Base-by-base conservation (phyloP, 1,140 invertebrate species). In the Octopus sinensis region DNA sequence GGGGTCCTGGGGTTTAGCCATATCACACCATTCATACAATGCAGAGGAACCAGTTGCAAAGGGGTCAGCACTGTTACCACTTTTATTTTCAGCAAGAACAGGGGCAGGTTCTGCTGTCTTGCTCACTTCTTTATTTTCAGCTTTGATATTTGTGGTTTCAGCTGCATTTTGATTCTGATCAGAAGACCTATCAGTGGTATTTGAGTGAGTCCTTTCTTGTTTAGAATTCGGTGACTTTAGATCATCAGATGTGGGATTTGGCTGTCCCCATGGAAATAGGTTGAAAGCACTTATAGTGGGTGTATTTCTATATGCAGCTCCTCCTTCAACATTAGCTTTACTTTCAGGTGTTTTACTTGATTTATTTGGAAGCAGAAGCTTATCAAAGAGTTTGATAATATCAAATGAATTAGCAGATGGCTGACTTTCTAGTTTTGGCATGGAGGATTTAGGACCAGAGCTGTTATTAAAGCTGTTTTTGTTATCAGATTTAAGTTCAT, bases 351-450 rank as follows among this genome's bases (percentile, higher is more conserved):
- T 30, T 43, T 53, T 17, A 51, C 9, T 53, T 43, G 79, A 43
- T 78, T 78, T 80, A n/a, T 78, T 79, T 12, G 84, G 82, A 62
- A 84, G 79, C 13, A 84, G 77, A 13, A 84, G 82, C 43, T 83
- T 83, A 76, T 84, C 84, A 75, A 84, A 83, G 73, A 84, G 81
- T 52, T 78, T 82, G 30, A 83, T 83, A 56, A 84, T 82, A 68
- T 83, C 82, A 80, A 84, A 83, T n/a, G 82, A 78, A 10, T 82
- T 82, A 78, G 30, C 30, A 43, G 30, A 43, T 73, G 68, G 68
- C 30, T 13, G 68, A 6, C 17, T 12, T 73, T 73, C 68, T 73
- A 73, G 30, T 73, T 73, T 73, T n/a, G 68, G 17, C 68, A 73
- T n/a, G 17, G 68, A 73, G 13, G 9, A 73, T 73, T 23, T 73